Evolutionary conservation across 2,113 vertebrate species (phyloP).

Genomic region (Dicrurus megarhynchus): DNA sequence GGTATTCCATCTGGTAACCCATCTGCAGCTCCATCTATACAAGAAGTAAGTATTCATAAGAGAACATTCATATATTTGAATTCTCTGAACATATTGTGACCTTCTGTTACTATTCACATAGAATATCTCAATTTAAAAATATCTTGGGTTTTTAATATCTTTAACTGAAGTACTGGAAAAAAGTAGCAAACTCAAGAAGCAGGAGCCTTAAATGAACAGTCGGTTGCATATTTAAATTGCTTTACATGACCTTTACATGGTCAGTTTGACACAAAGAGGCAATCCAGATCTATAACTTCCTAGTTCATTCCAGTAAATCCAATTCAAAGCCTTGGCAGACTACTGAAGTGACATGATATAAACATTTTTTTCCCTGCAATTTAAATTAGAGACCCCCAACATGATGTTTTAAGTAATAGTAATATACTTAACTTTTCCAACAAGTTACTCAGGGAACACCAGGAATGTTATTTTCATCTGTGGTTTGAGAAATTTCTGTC

Average conservation of each 20-base stretch:
- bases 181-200: background rate
- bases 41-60: constrained; percentile 46
- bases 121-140: constrained; percentile 27
- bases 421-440: background rate
- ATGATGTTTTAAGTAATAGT: background rate
- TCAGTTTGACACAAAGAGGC: background rate
- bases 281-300: background rate
- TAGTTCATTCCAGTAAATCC: background rate
- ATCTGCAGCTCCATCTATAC: constrained; percentile 50
- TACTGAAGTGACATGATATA: background rate
- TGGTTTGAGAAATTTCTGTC: background rate
- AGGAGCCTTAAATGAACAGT: constrained; percentile 43
- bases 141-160: constrained; percentile 40
- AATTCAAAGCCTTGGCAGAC: background rate
- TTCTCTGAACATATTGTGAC: constrained; percentile 61
- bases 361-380: background rate
- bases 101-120: constrained; percentile 61
- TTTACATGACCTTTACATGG: background rate
- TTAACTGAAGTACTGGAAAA: background rate
- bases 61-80: constrained; percentile 60
- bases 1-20: constrained; percentile 61
- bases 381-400: background rate
- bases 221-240: background rate
- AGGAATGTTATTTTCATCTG: background rate
- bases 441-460: background rate